Conservation (phyloP, 2,797 vertebrate species). For the Valencia hispanica region DNA sequence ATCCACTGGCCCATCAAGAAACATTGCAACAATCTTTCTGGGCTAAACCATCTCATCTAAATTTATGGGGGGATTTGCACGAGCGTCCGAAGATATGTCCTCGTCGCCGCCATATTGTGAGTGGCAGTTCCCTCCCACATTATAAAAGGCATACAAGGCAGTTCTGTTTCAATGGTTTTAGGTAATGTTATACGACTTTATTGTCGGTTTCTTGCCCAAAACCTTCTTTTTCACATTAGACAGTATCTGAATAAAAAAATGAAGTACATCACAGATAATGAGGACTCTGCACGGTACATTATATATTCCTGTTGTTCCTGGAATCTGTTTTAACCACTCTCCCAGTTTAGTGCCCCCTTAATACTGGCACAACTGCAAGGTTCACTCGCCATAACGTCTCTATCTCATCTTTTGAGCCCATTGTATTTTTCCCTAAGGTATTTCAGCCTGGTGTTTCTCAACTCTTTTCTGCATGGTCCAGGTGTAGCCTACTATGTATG, state of each 20-base stretch:
- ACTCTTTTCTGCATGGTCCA: too few species aligned
- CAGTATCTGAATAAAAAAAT: not conserved
- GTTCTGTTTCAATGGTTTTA: not conserved
- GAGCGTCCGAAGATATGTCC: not conserved
- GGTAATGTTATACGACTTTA: not conserved
- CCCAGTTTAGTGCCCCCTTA: too few species aligned
- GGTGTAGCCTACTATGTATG: too few species aligned
- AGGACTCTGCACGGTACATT: not conserved
- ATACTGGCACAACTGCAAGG: too few species aligned
- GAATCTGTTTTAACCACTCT: too few species aligned
- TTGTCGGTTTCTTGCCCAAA: not conserved
- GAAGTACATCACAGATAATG: not conserved
- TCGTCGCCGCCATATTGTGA: not conserved
- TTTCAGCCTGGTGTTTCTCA: too few species aligned
- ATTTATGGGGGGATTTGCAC: not conserved
- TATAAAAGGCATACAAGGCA: not conserved
- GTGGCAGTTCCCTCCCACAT: not conserved
- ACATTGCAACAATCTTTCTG: slow-evolving; percentile 75
- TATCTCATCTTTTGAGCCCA: too few species aligned
- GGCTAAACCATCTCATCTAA: slow-evolving; percentile 62
- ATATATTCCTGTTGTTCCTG: too few species aligned
- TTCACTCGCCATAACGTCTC: too few species aligned
- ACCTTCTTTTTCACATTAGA: not conserved
- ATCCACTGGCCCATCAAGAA: slow-evolving; percentile 51
- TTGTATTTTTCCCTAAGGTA: too few species aligned